Base-by-base conservation (phyloP, 2,888 invertebrate species). In the Philhelius pedissequus region DNA sequence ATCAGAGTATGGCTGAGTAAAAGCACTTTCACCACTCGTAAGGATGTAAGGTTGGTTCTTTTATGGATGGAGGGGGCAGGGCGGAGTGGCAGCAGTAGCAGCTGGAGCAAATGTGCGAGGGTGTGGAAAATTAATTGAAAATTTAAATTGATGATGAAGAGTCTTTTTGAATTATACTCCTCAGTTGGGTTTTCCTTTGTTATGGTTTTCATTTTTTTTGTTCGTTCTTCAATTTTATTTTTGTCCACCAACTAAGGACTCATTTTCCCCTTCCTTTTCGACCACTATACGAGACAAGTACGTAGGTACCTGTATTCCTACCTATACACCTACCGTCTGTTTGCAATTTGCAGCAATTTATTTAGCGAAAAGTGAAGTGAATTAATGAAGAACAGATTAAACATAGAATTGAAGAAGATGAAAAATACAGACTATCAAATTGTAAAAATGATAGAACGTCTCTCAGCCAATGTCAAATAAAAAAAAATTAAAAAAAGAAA, bases 101-200 rank as follows among this genome's bases (percentile, higher is more conserved):
- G 64, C 45, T 64, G 64, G 32, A 48, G 20, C 4, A 45, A 64
- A 62, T 45, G 45, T 64, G 64, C 64, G 64, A 64, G 64, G 73
- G 82, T 73, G 73, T 77, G 68, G 71, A 76, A 76, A 81, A 81
- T 81, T 81, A 81, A 81, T 81, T 81, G 81, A 81, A 76, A 81
- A 81, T 76, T 81, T 76, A 81, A 81, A 81, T 81, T 76, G 81
- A 70, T 66, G 81, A 76, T 76, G 70, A 76, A 76, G 75, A 71
- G 52, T 52, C 73, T 68, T 66, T 71, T 15, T 25, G 58, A 68
- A 48, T 38, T 64, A 73, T 13, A 43, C 40, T 62, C 43, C 7
- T 25, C 20, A 20, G 20, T 62, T 4, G 62, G 62, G 18, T 27
- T 60, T 43, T 30, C 62, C 48, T 64, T 64, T 64, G 64, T 64